Evolutionary conservation across 2,888 invertebrate genomes (phyloP).

Genomic region (Cosmia pyralina): DNA sequence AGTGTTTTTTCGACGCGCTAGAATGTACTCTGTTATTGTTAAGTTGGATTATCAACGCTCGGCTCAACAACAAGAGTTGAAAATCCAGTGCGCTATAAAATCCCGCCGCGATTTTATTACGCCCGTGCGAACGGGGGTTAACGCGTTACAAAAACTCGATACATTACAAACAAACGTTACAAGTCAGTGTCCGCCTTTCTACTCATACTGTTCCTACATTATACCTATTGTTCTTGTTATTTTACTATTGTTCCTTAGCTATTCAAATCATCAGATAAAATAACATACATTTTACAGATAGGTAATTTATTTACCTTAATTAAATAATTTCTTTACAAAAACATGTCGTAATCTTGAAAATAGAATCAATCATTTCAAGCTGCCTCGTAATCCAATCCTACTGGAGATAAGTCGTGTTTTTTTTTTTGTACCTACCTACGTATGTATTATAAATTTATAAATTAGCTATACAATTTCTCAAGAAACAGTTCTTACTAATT

Average conservation of each 20-base stretch:
- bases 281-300: not conserved
- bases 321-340: not conserved
- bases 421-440: not conserved
- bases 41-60: no score
- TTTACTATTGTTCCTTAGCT: not conserved
- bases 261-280: conserved; percentile 15
- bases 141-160: no score
- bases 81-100: no score
- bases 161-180: no score
- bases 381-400: not conserved
- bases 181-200: no score
- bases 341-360: not conserved
- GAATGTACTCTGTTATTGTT: no score
- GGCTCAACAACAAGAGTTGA: no score
- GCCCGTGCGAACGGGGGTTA: no score
- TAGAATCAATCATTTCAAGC: not conserved
- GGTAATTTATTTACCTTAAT: not conserved
- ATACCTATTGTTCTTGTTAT: no score
- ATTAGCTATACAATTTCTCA: not conserved
- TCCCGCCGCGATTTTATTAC: no score
- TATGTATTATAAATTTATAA: not conserved
- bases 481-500: not conserved
- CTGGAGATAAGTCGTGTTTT: not conserved
- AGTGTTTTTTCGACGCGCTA: no score
- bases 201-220: not conserved